Percentiles rank a stretch among this genome's conserved stretches.
Conservation (phyloP, 1,140 invertebrate species). For the Drosophila orosa region DNA sequence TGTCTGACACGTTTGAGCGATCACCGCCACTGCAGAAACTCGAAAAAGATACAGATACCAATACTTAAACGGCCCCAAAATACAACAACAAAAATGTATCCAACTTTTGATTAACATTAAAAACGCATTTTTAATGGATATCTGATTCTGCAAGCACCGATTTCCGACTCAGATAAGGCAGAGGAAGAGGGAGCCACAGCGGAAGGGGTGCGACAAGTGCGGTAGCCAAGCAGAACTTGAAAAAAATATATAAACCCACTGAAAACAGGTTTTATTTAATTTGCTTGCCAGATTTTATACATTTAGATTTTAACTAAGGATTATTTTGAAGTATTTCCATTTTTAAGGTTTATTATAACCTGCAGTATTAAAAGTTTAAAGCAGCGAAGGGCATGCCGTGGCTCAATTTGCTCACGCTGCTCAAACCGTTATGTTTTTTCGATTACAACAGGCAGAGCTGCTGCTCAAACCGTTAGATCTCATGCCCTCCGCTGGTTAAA, state of each 20-base stretch:
- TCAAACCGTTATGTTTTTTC: too few species aligned
- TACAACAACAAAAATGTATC: slow-evolving; percentile 32
- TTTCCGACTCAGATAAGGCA: slow-evolving; percentile 40
- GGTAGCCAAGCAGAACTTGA: slow-evolving; percentile 53
- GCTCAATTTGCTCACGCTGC: too few species aligned
- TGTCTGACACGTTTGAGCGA: slow-evolving; percentile 76
- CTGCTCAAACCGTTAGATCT: too few species aligned
- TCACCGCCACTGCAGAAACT: slow-evolving; percentile 51
- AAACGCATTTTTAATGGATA: slow-evolving; percentile 64
- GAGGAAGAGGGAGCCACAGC: background rate
- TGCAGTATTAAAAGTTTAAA: background rate
- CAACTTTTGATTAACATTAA: slow-evolving; percentile 66
- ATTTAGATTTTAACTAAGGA: background rate
- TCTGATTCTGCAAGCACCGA: slow-evolving; percentile 42
- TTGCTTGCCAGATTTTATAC: background rate
- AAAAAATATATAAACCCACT: slow-evolving; percentile 9
- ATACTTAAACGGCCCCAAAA: slow-evolving; percentile 35
- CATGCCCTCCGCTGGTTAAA: too few species aligned
- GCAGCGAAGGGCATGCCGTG: too few species aligned
- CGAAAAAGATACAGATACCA: slow-evolving; percentile 29
- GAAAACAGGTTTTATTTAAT: slow-evolving; percentile 3
- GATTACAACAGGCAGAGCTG: too few species aligned
- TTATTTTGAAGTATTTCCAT: background rate
- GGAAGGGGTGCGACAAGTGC: slow-evolving; percentile 48
- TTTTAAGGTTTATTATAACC: background rate